These are phyloP conservation scores for Lutraria rhynchaena DNA, from an alignment of 1,140 invertebrate genomes.

Conservation along the genomic window DNA sequence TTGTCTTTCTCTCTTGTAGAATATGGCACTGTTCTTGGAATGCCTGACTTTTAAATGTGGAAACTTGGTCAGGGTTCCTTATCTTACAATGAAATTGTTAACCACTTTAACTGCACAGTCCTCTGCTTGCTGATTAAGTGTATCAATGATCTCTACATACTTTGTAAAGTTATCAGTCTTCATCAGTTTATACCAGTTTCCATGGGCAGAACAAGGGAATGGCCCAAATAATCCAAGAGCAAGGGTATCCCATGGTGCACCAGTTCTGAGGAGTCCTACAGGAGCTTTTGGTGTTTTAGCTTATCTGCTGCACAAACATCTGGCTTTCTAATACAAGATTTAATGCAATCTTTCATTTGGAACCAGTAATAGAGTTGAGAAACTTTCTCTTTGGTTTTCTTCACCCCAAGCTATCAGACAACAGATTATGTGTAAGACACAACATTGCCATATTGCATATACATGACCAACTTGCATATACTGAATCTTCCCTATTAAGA, in stretches of 20 bases:
- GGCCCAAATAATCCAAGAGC: conserved; percentile 67
- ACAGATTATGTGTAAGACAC: background rate
- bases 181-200: conserved; percentile 71
- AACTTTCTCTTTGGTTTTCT: conserved; percentile 35
- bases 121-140: conserved; percentile 48
- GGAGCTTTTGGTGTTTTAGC: conserved; percentile 23
- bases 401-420: conserved; percentile 31
- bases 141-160: conserved; percentile 19
- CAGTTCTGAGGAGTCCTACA: conserved; percentile 1
- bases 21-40: conserved; percentile 32
- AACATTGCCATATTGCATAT: too few relatives aligned
- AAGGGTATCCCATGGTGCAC: conserved; percentile 38
- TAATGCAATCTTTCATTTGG: conserved; percentile 23
- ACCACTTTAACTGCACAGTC: conserved; percentile 1
- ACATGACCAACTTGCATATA: too few relatives aligned
- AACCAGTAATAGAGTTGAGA: conserved; percentile 29
- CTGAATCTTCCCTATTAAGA: background rate
- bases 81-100: conserved; percentile 20
- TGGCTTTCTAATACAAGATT: background rate
- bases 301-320: conserved; percentile 41
- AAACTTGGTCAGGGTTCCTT: conserved; percentile 39
- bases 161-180: conserved; percentile 63
- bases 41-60: conserved; percentile 18
- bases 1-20: conserved; percentile 18
- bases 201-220: conserved; percentile 55